Evolutionary conservation across 2,797 vertebrate genomes (phyloP), one percentile per base, ranked within the genome.

Genomic region (Oreonectes daqikongensis): DNA sequence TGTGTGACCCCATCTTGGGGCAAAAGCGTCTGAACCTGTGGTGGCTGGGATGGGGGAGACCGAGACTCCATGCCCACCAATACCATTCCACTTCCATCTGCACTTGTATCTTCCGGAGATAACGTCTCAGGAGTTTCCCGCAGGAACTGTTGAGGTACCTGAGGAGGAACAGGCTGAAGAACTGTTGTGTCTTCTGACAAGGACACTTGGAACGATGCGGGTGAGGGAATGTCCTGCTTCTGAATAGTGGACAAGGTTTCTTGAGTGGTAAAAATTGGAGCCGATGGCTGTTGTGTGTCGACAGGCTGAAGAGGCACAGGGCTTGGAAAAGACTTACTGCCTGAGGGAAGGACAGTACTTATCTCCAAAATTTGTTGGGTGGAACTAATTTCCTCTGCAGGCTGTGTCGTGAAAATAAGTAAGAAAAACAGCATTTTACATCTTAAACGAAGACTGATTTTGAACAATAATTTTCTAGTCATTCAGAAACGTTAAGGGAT

Each of bases 281-380:
- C 88, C 75, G 95, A 93, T 14, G 94, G 91, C 74, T 93, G 95
- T 81, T 97, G 96, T 9, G 90, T 92, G 61, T 98, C 96, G 66
- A 95, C 91, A 78, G 94, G 83, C 83, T 96, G 92, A 67, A 95
- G 93, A 79, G 96, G 93, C 88, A 96, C 92, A 50, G 96, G 87
- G 84, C 91, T 94, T 77, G 95, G 92, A 88, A 95, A 97, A 22
- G 95, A 87, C 50, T 92, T 90, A 46, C 85, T 93, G 84, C 84
- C 88, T 70, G 92, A 85, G 81, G 95, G 88, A 74, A 83, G 82
- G 84, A 91, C 93, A 5, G 92, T 90, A 75, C 85, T 88, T 61
- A 93, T 90, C 88, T 98, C 96, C 85, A 99, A 86, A 0, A 94
- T 93, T 86, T 95, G 95, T 81, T 95, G 97, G 80, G 92, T 90